A percentile compares a stretch with the other conserved stretches of the same genome.
Conservation (phyloP, 2,113 vertebrate genomes). For the Sterna hirundo region DNA sequence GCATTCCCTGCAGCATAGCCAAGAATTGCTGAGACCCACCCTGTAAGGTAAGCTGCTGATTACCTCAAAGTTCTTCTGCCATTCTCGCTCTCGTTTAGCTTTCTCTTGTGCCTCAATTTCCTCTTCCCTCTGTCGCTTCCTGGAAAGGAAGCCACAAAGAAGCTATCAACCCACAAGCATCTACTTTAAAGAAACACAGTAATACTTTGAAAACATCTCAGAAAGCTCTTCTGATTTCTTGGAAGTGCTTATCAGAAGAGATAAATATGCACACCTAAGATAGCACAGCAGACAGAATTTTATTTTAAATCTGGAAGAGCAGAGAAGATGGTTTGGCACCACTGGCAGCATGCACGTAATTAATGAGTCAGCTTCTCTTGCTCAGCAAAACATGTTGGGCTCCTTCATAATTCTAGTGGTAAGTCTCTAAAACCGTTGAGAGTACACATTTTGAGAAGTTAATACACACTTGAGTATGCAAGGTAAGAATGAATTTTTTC, state of each 20-base stretch:
- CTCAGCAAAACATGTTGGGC: not conserved
- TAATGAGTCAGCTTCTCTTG: not conserved
- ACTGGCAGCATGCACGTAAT: not conserved
- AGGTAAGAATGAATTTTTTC: not conserved
- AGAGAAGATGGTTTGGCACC: not conserved
- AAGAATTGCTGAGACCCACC: not conserved
- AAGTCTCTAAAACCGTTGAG: not conserved
- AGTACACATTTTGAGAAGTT: not conserved
- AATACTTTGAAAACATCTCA: not conserved
- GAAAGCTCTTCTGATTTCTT: not conserved
- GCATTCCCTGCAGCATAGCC: not conserved
- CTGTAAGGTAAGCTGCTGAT: not conserved
- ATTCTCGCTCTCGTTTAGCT: slow-evolving; percentile 93
- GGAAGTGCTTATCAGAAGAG: not conserved
- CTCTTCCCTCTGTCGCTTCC: slow-evolving; percentile 96
- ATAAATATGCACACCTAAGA: not conserved
- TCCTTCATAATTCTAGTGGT: not conserved
- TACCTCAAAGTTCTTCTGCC: slow-evolving; percentile 99
- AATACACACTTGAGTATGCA: not conserved
- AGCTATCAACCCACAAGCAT: not conserved
- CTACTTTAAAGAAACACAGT: not conserved
- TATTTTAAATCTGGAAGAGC: not conserved
- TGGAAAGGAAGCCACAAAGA: slow-evolving; percentile 62
- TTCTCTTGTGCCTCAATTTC: slow-evolving; percentile 96
- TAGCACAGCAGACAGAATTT: not conserved